phyloP scores from a whole-genome alignment of 2,113 vertebrate genomes.

The Bos indicus region DNA sequence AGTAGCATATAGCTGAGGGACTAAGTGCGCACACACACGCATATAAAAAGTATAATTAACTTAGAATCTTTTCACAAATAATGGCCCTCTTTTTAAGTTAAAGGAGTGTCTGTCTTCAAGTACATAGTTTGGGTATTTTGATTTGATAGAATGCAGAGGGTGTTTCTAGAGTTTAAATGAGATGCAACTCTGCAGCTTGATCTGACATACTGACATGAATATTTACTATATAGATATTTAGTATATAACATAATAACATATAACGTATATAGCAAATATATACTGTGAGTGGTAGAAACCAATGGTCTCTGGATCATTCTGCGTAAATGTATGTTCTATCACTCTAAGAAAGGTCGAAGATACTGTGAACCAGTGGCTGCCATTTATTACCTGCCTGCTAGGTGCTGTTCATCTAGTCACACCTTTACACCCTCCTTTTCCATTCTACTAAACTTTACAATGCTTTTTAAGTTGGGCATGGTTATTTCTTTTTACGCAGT shows the following conservation, averaged over 20 bases:
- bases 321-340: not conserved
- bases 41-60: not conserved
- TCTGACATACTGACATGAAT: not conserved
- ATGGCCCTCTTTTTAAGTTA: not conserved
- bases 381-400: not conserved
- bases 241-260: not conserved
- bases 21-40: fast-evolving
- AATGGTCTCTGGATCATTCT: not conserved
- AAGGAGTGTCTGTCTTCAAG: not conserved
- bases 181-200: not conserved
- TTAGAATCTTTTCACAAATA: not conserved
- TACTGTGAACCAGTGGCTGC: not conserved
- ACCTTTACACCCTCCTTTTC: not conserved
- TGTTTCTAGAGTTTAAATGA: not conserved
- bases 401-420: not conserved
- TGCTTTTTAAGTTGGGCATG: not conserved
- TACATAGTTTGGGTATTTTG: not conserved
- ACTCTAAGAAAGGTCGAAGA: not conserved
- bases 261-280: not conserved
- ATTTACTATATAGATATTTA: not conserved
- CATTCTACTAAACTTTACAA: not conserved
- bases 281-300: not conserved
- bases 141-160: not conserved
- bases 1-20: not conserved
- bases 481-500: constrained; percentile 10